A percentile compares a stretch with the other conserved stretches of the same genome.
Evolutionary conservation across 2,888 invertebrate genomes (phyloP).

Genomic region (Drosophila nigricruria): DNA sequence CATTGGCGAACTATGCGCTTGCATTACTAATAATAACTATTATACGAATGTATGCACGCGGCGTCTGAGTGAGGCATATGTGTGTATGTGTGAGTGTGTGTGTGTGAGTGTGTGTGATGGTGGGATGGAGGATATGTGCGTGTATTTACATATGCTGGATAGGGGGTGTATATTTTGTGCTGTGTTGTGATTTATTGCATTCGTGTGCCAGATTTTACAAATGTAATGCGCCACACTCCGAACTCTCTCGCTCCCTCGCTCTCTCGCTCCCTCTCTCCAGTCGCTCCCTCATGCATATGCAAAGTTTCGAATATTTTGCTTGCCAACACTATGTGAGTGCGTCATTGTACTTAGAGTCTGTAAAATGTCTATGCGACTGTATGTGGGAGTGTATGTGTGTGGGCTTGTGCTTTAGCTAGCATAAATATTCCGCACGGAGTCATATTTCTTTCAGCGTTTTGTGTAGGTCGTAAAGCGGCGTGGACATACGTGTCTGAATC

Average conservation of each 20-base stretch:
- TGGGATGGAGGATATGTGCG: conserved; percentile 21
- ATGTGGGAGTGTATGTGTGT: conserved; percentile 17
- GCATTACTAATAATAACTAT: conserved; percentile 80
- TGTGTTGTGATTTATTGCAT: conserved; percentile 83
- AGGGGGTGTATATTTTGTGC: conserved; percentile 56
- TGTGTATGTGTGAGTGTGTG: conserved; percentile 7
- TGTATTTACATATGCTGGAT: conserved; percentile 36
- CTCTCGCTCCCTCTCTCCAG: not conserved
- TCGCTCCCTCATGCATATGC: conserved; percentile 70
- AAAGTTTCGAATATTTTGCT: conserved; percentile 80
- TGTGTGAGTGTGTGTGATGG: not conserved
- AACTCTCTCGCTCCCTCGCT: not conserved
- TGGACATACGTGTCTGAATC: conserved; percentile 80
- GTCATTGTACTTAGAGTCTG: conserved; percentile 61
- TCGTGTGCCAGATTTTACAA: conserved; percentile 84
- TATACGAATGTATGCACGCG: conserved; percentile 47
- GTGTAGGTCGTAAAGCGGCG: conserved; percentile 73
- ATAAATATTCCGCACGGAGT: conserved; percentile 75
- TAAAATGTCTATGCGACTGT: conserved; percentile 15
- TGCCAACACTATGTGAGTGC: conserved; percentile 56
- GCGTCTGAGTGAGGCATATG: conserved; percentile 15
- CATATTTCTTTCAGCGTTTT: conserved; percentile 75
- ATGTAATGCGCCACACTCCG: conserved; percentile 74
- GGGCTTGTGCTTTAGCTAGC: conserved; percentile 24
- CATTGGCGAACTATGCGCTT: conserved; percentile 60